phyloP scores from a whole-genome alignment of 1,140 invertebrate species.

The Ylistrum balloti region DNA sequence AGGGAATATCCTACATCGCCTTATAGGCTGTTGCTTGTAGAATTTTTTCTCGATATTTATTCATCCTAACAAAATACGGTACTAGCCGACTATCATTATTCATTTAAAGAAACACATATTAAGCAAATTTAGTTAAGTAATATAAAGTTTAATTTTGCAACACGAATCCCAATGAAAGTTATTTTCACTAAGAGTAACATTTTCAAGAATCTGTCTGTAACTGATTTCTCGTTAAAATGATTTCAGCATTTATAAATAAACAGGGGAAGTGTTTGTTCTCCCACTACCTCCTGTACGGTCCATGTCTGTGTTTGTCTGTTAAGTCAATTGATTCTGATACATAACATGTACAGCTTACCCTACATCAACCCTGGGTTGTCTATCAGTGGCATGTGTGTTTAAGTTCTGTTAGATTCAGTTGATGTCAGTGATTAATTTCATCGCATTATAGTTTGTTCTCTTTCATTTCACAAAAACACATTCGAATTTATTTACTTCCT shows the following conservation, averaged over 20 bases:
- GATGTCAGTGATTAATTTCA: neutral
- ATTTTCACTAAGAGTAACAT: neutral
- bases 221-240: neutral
- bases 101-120: neutral
- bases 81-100: neutral
- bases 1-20: too few species aligned
- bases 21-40: too few species aligned
- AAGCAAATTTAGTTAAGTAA: neutral
- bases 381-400: neutral
- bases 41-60: too few species aligned
- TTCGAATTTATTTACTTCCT: too few species aligned
- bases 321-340: neutral
- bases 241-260: constrained; percentile 5
- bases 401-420: neutral
- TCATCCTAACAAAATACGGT: neutral
- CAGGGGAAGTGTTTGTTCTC: neutral
- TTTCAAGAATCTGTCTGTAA: neutral
- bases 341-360: neutral
- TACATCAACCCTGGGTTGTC: neutral
- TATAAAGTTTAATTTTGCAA: neutral
- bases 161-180: neutral
- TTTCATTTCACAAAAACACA: too few species aligned
- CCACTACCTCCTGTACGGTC: neutral
- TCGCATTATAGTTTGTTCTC: too few species aligned
- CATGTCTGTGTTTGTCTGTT: neutral